Percentiles rank a stretch among this genome's conserved stretches.
phyloP scores from a whole-genome alignment of 2,797 vertebrate genomes.

The Setipinna tenuifilis region DNA sequence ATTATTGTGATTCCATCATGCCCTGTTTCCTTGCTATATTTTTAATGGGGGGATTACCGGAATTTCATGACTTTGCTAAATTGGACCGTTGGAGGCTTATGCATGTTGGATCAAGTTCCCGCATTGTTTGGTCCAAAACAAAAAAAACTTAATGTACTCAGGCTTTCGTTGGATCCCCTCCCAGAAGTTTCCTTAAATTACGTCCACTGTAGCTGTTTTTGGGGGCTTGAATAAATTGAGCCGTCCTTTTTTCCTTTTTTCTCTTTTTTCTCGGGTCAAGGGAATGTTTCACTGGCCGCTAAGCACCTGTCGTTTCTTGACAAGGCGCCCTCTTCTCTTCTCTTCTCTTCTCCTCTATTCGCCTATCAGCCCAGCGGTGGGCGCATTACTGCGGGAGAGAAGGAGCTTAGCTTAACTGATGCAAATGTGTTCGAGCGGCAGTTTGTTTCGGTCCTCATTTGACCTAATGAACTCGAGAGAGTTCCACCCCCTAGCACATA shows the following conservation, averaged over 20 bases:
- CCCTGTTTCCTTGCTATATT: background rate
- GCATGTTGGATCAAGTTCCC: background rate
- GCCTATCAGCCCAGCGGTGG: too few relatives aligned
- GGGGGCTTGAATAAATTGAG: background rate
- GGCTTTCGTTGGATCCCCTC: background rate
- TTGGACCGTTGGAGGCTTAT: background rate
- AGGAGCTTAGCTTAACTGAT: background rate
- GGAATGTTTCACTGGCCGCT: background rate
- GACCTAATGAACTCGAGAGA: constrained; percentile 7
- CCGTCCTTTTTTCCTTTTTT: background rate
- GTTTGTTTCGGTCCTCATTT: background rate
- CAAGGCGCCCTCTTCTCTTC: background rate
- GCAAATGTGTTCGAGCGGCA: background rate
- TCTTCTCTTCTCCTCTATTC: too few relatives aligned
- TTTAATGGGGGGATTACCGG: background rate
- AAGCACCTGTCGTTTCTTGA: background rate
- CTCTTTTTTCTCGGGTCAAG: background rate
- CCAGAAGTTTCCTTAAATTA: background rate
- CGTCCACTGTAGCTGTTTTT: background rate
- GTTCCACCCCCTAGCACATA: background rate
- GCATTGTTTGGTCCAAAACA: background rate
- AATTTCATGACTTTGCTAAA: background rate
- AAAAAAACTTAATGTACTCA: background rate
- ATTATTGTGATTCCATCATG: background rate
- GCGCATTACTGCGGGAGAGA: too few relatives aligned